These are phyloP conservation scores for Zosterops borbonicus DNA, from an alignment of 2,113 vertebrate genomes.

Conservation along the genomic window DNA sequence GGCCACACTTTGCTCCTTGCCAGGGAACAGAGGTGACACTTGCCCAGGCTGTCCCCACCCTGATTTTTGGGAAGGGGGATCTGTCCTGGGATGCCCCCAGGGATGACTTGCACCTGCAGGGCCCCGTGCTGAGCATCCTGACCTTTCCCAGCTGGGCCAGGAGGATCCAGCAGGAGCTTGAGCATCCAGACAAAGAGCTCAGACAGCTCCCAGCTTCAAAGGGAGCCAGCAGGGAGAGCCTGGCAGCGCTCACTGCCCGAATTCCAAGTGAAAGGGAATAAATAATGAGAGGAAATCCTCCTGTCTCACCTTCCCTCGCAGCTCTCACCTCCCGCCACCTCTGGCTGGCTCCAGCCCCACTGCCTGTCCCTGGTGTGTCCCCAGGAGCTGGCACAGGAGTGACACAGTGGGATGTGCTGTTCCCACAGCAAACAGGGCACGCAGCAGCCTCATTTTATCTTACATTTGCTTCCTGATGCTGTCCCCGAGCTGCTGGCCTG, in stretches of 20 bases:
- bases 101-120: background rate
- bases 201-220: background rate
- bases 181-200: background rate
- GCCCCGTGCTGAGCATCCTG: background rate
- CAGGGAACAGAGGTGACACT: background rate
- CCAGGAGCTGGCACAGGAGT: fast-evolving
- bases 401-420: background rate
- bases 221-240: constrained; percentile 26
- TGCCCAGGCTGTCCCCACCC: background rate
- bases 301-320: constrained; percentile 12
- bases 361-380: background rate
- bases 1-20: background rate
- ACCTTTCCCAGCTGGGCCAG: background rate
- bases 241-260: background rate
- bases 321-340: background rate
- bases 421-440: background rate
- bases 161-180: background rate
- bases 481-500: background rate
- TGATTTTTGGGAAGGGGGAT: background rate
- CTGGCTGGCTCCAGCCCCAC: background rate
- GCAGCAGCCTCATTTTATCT: background rate
- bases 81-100: background rate
- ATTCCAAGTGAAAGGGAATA: constrained; percentile 58
- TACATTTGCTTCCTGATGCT: background rate
- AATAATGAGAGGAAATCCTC: constrained; percentile 58